These are phyloP conservation scores for Perca fluviatilis DNA, from an alignment of 2,113 vertebrate species.

Conservation along the genomic window DNA sequence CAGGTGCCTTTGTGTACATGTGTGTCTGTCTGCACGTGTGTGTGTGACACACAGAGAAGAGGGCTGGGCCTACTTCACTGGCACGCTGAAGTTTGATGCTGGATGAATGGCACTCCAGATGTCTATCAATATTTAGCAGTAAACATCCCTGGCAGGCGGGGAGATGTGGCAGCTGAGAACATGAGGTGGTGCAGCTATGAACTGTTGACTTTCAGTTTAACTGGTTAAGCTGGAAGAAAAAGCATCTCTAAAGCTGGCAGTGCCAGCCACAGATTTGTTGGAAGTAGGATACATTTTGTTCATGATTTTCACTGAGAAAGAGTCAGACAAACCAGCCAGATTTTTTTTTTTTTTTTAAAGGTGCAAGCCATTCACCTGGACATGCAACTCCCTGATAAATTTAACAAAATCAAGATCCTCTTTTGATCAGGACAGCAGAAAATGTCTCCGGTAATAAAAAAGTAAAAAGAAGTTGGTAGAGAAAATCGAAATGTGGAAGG, in stretches of 20 bases:
- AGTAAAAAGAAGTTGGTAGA: too few species aligned
- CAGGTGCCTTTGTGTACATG: conserved; percentile 51
- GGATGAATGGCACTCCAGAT: conserved; percentile 84
- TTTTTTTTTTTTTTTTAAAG: neutral
- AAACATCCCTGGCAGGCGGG: conserved; percentile 80
- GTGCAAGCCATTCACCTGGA: neutral
- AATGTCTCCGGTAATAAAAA: neutral
- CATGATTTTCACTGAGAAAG: neutral
- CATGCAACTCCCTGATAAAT: neutral
- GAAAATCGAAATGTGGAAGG: neutral
- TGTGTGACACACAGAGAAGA: conserved; percentile 39
- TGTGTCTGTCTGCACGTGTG: conserved; percentile 34
- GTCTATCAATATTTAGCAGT: conserved; percentile 89
- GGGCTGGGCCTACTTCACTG: conserved; percentile 75
- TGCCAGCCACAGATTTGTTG: conserved; percentile 25
- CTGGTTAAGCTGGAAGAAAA: conserved; percentile 59
- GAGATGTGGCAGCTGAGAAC: conserved; percentile 78
- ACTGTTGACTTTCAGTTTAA: conserved; percentile 62
- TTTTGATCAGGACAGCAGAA: neutral
- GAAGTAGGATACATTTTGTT: neutral
- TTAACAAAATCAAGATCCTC: too few species aligned
- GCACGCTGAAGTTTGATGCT: conserved; percentile 73
- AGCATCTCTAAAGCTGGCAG: conserved; percentile 34
- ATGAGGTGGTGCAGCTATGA: conserved; percentile 69
- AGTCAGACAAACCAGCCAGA: neutral